Evolutionary conservation across 2,888 invertebrate genomes (phyloP).

Genomic region (Cephus rjabovi): DNA sequence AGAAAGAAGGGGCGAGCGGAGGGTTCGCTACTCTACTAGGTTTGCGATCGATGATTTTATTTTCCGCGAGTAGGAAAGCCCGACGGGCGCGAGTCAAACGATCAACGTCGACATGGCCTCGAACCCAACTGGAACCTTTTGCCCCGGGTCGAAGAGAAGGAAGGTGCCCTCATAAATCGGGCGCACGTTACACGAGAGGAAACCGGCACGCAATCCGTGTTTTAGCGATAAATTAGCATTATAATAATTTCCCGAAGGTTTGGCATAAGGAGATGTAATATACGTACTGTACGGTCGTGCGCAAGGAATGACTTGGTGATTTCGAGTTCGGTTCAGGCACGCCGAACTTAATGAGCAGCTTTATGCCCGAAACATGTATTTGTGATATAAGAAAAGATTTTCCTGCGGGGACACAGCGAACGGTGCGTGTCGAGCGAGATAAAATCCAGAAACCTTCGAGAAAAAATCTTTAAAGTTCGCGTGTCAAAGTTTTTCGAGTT

Average conservation of each 20-base stretch:
- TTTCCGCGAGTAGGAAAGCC: too few species aligned
- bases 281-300: too few species aligned
- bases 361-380: too few species aligned
- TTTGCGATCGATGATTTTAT: too few species aligned
- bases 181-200: neutral
- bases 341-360: too few species aligned
- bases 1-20: too few species aligned
- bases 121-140: too few species aligned
- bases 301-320: neutral
- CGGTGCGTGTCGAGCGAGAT: conserved; percentile 19
- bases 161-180: neutral
- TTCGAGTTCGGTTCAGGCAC: neutral
- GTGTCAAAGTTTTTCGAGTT: conserved; percentile 16
- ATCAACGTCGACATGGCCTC: conserved; percentile 26
- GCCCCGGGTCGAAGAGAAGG: conserved; percentile 4
- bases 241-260: conserved; percentile 9
- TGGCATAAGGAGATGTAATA: neutral
- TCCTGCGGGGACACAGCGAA: neutral
- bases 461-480: conserved; percentile 23
- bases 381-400: too few species aligned
- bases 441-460: conserved; percentile 16
- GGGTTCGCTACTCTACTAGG: too few species aligned
- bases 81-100: conserved; percentile 9
- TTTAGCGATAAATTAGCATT: conserved; percentile 20
- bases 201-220: conserved; percentile 13